Conservation (phyloP, 2,888 invertebrate species). For the Bombyx huttoni region DNA sequence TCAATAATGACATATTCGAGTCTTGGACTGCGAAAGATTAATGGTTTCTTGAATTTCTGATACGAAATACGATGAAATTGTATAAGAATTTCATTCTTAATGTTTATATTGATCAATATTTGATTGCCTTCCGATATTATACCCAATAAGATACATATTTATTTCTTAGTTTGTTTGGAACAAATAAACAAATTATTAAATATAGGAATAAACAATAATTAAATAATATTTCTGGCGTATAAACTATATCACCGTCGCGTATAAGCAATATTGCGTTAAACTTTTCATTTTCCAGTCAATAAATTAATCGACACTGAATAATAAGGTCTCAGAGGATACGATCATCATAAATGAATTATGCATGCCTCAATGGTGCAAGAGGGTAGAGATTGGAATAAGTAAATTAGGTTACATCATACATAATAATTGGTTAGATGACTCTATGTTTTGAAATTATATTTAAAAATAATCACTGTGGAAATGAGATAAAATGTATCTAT, state of each 20-base stretch:
- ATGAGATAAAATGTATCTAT: too few relatives aligned
- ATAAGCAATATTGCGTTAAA: neutral
- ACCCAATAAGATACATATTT: too few relatives aligned
- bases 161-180: too few relatives aligned
- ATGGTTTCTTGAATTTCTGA: conserved; percentile 14
- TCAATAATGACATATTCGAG: conserved; percentile 32
- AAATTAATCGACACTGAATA: neutral
- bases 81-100: too few relatives aligned
- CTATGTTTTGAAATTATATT: neutral
- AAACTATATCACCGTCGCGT: neutral
- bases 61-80: too few relatives aligned
- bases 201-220: too few relatives aligned
- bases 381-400: neutral
- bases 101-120: too few relatives aligned
- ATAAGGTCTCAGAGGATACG: neutral
- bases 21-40: conserved; percentile 22
- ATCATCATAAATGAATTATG: neutral
- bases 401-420: neutral
- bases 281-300: neutral
- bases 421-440: neutral
- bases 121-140: too few relatives aligned
- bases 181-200: too few relatives aligned
- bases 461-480: too few relatives aligned
- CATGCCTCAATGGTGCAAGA: neutral
- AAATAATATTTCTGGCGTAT: neutral